Base-by-base conservation (phyloP, 2,113 vertebrate genomes). In the Pteropus alecto region DNA sequence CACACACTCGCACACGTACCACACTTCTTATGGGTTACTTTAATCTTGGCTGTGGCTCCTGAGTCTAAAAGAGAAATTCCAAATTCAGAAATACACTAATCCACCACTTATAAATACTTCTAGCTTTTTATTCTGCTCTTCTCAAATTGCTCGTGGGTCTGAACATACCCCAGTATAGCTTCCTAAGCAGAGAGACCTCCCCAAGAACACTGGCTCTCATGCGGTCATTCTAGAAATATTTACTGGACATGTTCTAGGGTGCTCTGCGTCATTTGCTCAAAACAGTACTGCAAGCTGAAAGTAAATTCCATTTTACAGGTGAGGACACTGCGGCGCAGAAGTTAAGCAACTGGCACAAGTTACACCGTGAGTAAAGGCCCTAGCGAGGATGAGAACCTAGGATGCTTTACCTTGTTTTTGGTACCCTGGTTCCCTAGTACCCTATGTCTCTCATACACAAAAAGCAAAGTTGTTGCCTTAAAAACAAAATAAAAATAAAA, bases 1-100 rank as follows among this genome's bases (percentile, higher is more conserved):
- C 14, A 7, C 51, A 22, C 68, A 24, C 35, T 30, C 70, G 13
- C 70, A 8, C 35, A 26, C 43, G 2, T 41, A 16, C 24, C 5
- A 12, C n/a, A 1, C 63, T 46, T 51, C 87, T 18, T 26, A 54
- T 0, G 5, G 16, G 43, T 87, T 76, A 93, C 54, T 89, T 94
- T 91, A 93, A 77, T 76, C 71, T 81, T 61, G 35, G 61, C 91
- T 91, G 38, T 73, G n/a, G 63, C 74, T 58, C 30, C 73, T 35
- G 68, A 61, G 67, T 63, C n/a, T 71, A 30, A 86, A 77, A 79
- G 63, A 97, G 58, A n/a, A 91, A 87, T 90, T 82, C 60, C 54
- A 78, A 93, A 90, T 35, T 76, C 76, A 90, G 81, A 87, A 73
- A 73, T 30, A 90, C 8, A 84, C 48, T 77, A 70, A 71, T 19